Evolutionary conservation across 1,140 invertebrate species (phyloP).

Genomic region (Cherax destructor): DNA sequence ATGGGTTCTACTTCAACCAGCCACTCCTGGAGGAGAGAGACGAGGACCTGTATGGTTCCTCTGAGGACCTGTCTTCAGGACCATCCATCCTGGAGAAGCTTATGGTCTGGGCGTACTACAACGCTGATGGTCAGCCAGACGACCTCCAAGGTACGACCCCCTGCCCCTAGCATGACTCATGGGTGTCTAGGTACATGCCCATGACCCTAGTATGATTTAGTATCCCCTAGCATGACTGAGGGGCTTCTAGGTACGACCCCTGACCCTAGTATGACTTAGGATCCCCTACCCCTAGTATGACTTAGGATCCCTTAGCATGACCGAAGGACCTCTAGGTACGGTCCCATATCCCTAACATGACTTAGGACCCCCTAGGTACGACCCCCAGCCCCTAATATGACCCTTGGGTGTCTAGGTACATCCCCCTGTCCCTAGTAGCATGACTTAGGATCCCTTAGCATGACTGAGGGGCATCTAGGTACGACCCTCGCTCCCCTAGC

Average conservation of each 20-base stretch:
- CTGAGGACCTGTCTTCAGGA: constrained; percentile 71
- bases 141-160: constrained; percentile 1
- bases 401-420: background rate
- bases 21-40: constrained; percentile 66
- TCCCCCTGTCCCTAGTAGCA: too few relatives aligned
- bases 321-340: too few relatives aligned
- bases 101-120: constrained; percentile 72
- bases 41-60: constrained; percentile 70
- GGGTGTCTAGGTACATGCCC: background rate
- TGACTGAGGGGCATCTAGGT: too few relatives aligned
- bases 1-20: constrained; percentile 69
- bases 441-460: too few relatives aligned
- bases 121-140: constrained; percentile 41
- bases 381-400: background rate
- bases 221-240: background rate
- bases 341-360: too few relatives aligned
- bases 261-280: too few relatives aligned
- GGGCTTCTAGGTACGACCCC: too few relatives aligned
- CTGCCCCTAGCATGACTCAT: background rate
- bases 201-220: background rate
- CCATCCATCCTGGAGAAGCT: constrained; percentile 70
- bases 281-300: too few relatives aligned
- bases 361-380: too few relatives aligned
- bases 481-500: too few relatives aligned
- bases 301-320: too few relatives aligned